A percentile compares a stretch with the other conserved stretches of the same genome.
phyloP scores from a whole-genome alignment of 1,140 invertebrate species.

The Ephestia elutella region DNA sequence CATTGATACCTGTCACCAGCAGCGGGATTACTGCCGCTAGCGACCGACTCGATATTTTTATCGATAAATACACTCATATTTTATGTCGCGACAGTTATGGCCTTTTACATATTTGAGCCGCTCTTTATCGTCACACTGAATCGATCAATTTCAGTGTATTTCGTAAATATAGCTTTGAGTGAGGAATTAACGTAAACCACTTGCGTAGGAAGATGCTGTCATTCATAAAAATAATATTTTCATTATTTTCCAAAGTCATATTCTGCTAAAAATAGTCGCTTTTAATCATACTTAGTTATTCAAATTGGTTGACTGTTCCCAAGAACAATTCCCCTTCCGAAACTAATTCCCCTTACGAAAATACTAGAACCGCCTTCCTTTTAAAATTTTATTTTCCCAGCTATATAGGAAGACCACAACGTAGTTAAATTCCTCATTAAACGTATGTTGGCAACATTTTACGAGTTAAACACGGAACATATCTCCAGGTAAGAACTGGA shows the following conservation, averaged over 20 bases:
- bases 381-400: background rate
- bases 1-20: slow-evolving; percentile 59
- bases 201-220: no score
- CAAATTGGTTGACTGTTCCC: no score
- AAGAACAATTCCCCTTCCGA: no score
- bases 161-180: background rate
- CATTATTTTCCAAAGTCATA: no score
- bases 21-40: slow-evolving; percentile 46
- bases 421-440: slow-evolving; percentile 6
- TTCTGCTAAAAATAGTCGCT: no score
- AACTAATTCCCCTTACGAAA: no score
- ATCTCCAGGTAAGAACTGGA: slow-evolving; percentile 61
- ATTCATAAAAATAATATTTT: no score
- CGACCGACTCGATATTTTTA: slow-evolving; percentile 44
- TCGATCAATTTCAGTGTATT: background rate
- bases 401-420: background rate
- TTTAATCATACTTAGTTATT: no score
- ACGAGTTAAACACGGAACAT: slow-evolving; percentile 32
- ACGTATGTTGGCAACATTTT: slow-evolving; percentile 8
- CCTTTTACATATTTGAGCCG: background rate
- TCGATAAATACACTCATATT: slow-evolving; percentile 31
- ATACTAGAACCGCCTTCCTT: background rate
- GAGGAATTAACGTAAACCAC: no score
- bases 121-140: background rate
- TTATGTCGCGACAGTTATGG: slow-evolving; percentile 18